Base-by-base conservation (phyloP, 1,140 invertebrate genomes). In the Nephila pilipes region DNA sequence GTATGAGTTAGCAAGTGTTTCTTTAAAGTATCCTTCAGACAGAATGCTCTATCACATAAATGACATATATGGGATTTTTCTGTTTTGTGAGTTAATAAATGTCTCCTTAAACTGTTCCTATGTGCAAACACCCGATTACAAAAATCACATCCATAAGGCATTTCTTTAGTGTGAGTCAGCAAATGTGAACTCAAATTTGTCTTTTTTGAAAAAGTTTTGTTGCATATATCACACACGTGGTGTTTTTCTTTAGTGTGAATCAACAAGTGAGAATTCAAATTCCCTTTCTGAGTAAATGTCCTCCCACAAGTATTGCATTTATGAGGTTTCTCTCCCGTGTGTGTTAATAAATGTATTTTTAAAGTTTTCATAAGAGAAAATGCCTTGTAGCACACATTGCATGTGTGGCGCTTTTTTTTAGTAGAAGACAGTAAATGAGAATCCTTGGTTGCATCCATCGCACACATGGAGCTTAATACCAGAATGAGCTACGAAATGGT, bases 1-100 rank as follows among this genome's bases (percentile, higher is more conserved):
- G 87, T 65, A n/a, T 88, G 87, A 12, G 60, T 69, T 3, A 75
- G 20, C 87, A 93, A 80, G 65, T 93, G 93, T n/a, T 58, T 93
- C 29, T 63, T 98, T 92, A 98, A 96, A 95, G 98, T 98, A 94
- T 97, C 98, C 95, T 98, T 98, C 10, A 98, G 97, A 2, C 97
- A 98, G 94, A 98, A 98, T 1, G 97, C 97, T 54, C 92, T 91
- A n/a, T 57, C 63, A 38, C 93, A 98, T 96, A 99, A 99, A 0
- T 98, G 98, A 95, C 99, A 99, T 12, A 81, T 20, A 32, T 81
- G 46, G 46, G 79, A 32, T 38, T 81, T 81, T 81, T 81, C 79
- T 38, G 29, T 81, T 36, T 29, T 81, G 20, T 81, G 79, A 58
- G 57, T 58, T 18, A 58, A 22, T 58, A 58, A 58, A 58, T 58